Conservation (phyloP, 2,888 invertebrate species). For the Meiosimyza decipiens region DNA sequence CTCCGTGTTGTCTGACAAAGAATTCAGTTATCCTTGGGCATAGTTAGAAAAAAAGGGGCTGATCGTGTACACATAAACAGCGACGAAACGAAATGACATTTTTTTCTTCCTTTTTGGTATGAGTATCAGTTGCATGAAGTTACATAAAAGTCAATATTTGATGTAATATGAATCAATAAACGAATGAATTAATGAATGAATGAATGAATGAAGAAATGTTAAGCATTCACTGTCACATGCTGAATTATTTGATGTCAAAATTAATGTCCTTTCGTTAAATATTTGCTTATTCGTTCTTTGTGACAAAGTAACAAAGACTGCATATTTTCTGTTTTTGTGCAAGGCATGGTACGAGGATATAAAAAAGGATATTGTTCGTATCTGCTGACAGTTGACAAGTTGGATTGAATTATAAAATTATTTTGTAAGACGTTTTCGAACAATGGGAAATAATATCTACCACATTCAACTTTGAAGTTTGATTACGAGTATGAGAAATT, state of each 20-base stretch:
- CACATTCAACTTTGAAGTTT: no score
- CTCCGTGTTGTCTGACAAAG: conserved; percentile 55
- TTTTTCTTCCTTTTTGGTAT: background rate
- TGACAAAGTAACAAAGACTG: conserved; percentile 39
- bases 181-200: background rate
- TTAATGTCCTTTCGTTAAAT: conserved; percentile 40
- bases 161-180: conserved; percentile 10
- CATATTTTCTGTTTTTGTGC: background rate
- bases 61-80: conserved; percentile 54
- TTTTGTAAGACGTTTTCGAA: no score
- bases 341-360: background rate
- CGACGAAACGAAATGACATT: conserved; percentile 1
- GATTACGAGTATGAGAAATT: no score
- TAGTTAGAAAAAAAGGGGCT: conserved; percentile 55
- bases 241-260: conserved; percentile 18
- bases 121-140: conserved; percentile 6
- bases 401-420: background rate
- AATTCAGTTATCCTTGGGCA: conserved; percentile 24
- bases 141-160: conserved; percentile 55
- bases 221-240: background rate
- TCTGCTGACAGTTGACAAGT: conserved; percentile 41
- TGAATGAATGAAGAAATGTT: background rate
- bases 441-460: no score
- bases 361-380: background rate
- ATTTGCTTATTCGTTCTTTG: conserved; percentile 48